A percentile compares a stretch with the other conserved stretches of the same genome.
Conservation (phyloP, 2,113 vertebrate species). For the Pao palembangensis region DNA sequence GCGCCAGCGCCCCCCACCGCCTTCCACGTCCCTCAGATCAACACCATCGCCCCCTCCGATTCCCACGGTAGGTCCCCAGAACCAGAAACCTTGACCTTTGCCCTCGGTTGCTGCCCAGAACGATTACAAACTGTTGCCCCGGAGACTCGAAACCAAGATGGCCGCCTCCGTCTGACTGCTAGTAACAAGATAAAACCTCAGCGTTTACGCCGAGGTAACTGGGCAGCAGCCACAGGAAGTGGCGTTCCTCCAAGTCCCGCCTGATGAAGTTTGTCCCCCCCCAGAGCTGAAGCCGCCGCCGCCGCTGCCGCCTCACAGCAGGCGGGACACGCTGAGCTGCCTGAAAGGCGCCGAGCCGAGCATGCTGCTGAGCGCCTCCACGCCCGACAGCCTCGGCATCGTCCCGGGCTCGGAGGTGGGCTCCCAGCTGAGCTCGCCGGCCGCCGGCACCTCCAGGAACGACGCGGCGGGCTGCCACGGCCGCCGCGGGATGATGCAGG, state of each 20-base stretch:
- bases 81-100: background rate
- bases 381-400: conserved; percentile 77
- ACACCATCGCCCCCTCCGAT: conserved; percentile 47
- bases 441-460: conserved; percentile 56
- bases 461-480: conserved; percentile 75
- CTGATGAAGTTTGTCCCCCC: background rate
- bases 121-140: no score
- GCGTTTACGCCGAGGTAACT: no score
- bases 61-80: conserved; percentile 43
- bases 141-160: no score
- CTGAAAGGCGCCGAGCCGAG: conserved; percentile 69
- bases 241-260: no score
- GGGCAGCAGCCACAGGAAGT: no score
- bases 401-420: conserved; percentile 80
- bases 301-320: conserved; percentile 56
- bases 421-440: conserved; percentile 82
- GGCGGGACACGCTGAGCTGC: conserved; percentile 82
- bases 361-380: conserved; percentile 62
- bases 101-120: no score
- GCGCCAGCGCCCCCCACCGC: conserved; percentile 49
- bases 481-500: conserved; percentile 94
- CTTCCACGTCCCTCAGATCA: conserved; percentile 60
- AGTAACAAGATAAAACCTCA: no score
- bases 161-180: no score
- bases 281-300: conserved; percentile 72